phyloP scores from a whole-genome alignment of 2,888 invertebrate species.

The Nectonema munidae region DNA sequence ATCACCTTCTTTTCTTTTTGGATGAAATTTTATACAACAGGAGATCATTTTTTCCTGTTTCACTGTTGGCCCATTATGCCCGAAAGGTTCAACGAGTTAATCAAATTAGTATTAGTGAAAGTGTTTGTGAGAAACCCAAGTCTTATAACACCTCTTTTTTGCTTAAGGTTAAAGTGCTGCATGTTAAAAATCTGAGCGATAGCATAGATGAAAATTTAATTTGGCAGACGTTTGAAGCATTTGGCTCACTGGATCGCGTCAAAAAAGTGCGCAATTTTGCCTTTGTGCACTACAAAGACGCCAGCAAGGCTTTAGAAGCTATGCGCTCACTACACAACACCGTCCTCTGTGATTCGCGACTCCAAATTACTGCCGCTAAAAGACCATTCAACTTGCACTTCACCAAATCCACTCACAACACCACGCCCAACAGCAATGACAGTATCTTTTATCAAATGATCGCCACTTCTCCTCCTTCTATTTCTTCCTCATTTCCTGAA shows the following conservation, averaged over 20 bases:
- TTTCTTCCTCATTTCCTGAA: too few species aligned
- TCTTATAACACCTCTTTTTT: too few species aligned
- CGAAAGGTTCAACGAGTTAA: too few species aligned
- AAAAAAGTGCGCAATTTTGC: slow-evolving; percentile 99
- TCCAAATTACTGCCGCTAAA: slow-evolving; percentile 10
- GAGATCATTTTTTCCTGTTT: too few species aligned
- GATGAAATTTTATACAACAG: too few species aligned
- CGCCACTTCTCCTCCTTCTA: too few species aligned
- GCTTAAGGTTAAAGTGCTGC: slow-evolving; percentile 62
- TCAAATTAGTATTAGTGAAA: too few species aligned
- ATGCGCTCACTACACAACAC: slow-evolving; percentile 8
- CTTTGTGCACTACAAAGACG: slow-evolving; percentile 89
- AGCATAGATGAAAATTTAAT: slow-evolving; percentile 80
- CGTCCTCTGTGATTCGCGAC: not conserved
- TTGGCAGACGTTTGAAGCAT: slow-evolving; percentile 66
- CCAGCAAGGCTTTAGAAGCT: slow-evolving; percentile 22
- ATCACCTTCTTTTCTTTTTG: too few species aligned
- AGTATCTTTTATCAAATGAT: too few species aligned
- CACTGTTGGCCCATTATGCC: too few species aligned
- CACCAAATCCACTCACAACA: not conserved
- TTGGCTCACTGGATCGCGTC: slow-evolving; percentile 76
- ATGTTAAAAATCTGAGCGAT: slow-evolving; percentile 81
- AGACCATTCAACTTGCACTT: slow-evolving; percentile 9
- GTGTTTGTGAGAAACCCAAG: too few species aligned
- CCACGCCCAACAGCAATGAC: too few species aligned